Base-by-base conservation (phyloP, 2,888 invertebrate species). In the Schizaphis graminum region DNA sequence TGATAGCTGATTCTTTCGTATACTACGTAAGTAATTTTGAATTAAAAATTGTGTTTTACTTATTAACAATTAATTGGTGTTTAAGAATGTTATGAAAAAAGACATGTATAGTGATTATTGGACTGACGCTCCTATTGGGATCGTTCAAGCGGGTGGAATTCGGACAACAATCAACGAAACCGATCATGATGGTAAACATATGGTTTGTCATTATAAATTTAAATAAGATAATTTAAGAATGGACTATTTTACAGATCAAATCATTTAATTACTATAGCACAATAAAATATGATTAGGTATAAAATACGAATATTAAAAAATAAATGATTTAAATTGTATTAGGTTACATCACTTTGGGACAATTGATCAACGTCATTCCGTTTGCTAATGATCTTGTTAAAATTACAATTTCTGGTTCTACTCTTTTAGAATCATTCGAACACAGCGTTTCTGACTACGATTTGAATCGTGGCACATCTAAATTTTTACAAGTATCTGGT, bases 131-230 rank as follows among this genome's bases (percentile, higher is more conserved):
- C 97, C 98, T 0, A 97, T 98, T 95, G 97, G 97, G 0, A 95
- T 98, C 0, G 96, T 97, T 87, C 98, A 98, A 96, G 97, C 97
- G 24, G 98, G 98, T 57, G 97, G 97, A 94, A 97, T 98, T 89
- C 97, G 98, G 95, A 96, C 97, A 61, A 97, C 98, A 2, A 97
- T 98, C 94, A 96, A 96, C 94, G 88, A 88, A 67, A 88, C 41
- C 28, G 41, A 88, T 35, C 88, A 88, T 28, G 49, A 92, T 5
- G 92, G 92, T 92, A 92, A 44, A 5, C 21, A 11, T 47, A 86
- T 28, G 26, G 47, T 47, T 86, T 21, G 26, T 26, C 26, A 86
- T 86, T 13, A 47, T 47, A 24, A 44, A 13, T 26, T 44, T 47
- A 47, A 47, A 26, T 26, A 44, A 10, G 44, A 77, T 44, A 85